phyloP scores from a whole-genome alignment of 2,797 vertebrate species.

The Liparis tanakae region DNA sequence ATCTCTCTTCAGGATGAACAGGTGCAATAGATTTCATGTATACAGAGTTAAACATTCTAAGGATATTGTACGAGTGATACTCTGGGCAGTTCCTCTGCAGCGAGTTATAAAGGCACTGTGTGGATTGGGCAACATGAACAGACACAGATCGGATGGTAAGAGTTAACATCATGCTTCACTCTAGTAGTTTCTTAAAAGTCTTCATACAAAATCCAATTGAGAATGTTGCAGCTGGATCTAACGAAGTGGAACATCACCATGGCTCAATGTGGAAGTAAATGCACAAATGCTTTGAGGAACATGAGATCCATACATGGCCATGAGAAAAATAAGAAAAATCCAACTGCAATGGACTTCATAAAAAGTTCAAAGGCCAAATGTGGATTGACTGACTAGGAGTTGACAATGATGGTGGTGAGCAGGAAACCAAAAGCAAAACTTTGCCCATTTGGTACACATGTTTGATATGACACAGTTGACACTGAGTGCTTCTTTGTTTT shows the following conservation, averaged over 20 bases:
- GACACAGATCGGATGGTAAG: background rate
- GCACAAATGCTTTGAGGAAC: background rate
- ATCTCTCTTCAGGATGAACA: too few species aligned
- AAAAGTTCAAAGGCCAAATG: background rate
- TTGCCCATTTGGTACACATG: background rate
- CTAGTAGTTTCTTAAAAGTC: background rate
- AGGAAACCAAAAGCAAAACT: background rate
- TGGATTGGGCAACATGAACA: background rate
- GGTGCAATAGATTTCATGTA: too few species aligned
- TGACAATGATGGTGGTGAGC: background rate
- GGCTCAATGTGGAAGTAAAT: background rate
- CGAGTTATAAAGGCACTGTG: background rate
- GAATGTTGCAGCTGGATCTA: background rate
- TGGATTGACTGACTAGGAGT: background rate
- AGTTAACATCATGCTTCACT: background rate
- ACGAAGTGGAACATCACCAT: background rate
- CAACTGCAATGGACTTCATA: background rate
- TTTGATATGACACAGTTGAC: conserved; percentile 4
- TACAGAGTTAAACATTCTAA: too few species aligned
- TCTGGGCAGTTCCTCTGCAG: background rate
- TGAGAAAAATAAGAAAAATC: background rate
- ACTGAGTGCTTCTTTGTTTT: background rate
- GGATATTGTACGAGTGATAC: background rate
- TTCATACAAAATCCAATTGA: background rate
- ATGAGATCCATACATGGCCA: background rate